Evolutionary conservation across 1,140 invertebrate genomes (phyloP), one percentile per base, ranked within the genome.

Genomic region (Tenebrio molitor): DNA sequence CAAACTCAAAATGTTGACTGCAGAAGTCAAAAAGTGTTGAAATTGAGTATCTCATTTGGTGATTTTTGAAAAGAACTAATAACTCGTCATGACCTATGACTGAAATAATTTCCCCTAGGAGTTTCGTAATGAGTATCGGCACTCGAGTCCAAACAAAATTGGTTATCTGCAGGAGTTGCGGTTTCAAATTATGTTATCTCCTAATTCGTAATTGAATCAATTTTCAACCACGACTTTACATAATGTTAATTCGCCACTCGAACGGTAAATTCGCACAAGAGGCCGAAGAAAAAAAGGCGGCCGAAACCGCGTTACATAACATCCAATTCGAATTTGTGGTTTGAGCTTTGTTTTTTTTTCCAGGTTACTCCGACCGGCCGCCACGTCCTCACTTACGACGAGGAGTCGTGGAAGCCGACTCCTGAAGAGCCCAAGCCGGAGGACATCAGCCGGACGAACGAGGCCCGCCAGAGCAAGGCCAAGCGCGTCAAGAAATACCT

Each of bases 401-500:
- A 81, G 34, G 76, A 80, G 65, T 82, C 81, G 1, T 83, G 81
- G 81, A 81, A 81, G 69, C 73, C 77, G 8, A 74, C 71, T 4
- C 41, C 74, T 7, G 79, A 80, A 50, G 77, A 77, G 0, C 10
- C 14, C 23, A 69, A 69, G 42, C 15, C n/a, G 7, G 64, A 44
- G n/a, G 44, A 74, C 7, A 70, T 72, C 5, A 16, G 19, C 12
- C 68, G 75, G n/a, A 53, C 73, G 2, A 58, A 73, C 44, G 75
- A 81, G 23, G 73, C 73, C 14, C 78, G 78, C n/a, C 82, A 83
- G 72, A 86, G 83, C 75, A 86, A 84, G 79, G 83, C 84, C 68
- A 85, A 85, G 73, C 78, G 80, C 14, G 85, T 86, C 33, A 85
- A 85, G 77, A 85, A 82, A 62, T 86, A 86, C 73, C 76, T 86